A percentile compares a stretch with the other conserved stretches of the same genome.
phyloP scores from a whole-genome alignment of 2,888 invertebrate species.

The Lasioglossum lativentre region DNA sequence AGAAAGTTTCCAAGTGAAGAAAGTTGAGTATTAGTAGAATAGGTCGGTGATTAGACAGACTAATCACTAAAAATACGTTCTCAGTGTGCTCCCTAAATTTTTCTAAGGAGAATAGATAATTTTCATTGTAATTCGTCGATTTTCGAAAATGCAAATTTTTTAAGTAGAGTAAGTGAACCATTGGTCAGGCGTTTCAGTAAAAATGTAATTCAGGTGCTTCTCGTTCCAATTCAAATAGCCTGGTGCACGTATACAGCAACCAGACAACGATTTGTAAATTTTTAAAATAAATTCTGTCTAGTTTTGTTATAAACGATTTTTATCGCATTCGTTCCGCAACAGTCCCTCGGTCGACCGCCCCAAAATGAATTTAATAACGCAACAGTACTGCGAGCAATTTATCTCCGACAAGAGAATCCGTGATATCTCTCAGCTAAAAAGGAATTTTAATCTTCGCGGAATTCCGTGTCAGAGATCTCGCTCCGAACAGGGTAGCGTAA shows the following conservation, averaged over 20 bases:
- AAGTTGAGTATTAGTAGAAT: not conserved
- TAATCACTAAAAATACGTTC: not conserved
- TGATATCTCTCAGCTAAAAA: conserved; percentile 2
- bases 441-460: conserved; percentile 10
- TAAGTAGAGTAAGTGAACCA: not conserved
- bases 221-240: not conserved
- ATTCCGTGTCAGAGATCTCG: not conserved
- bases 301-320: not conserved
- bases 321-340: not conserved
- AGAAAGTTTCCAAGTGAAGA: not conserved
- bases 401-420: not conserved
- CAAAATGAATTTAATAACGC: not conserved
- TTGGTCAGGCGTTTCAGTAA: not conserved
- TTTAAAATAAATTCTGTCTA: not conserved
- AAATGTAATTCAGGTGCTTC: not conserved
- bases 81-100: not conserved
- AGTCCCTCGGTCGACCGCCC: not conserved
- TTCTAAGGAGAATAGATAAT: not conserved
- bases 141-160: too few species aligned
- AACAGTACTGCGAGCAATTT: not conserved
- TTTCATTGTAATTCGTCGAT: not conserved
- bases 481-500: conserved; percentile 1
- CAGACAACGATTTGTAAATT: not conserved
- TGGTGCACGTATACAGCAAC: not conserved
- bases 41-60: not conserved